phyloP scores from a whole-genome alignment of 2,797 vertebrate species.

The Epinephelus malabaricus region DNA sequence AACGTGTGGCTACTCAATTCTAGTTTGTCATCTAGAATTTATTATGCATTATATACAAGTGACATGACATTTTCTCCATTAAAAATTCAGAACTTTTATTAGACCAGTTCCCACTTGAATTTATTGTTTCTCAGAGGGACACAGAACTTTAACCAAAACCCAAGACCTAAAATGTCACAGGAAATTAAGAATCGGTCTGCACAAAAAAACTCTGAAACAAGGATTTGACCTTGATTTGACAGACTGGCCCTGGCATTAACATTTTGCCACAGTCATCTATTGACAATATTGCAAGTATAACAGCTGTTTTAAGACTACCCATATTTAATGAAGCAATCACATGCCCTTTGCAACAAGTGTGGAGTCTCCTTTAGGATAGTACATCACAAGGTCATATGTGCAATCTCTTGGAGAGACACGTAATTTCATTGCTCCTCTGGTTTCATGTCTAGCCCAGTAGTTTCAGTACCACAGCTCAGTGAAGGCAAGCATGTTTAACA shows the following conservation, averaged over 20 bases:
- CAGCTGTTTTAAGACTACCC: not conserved
- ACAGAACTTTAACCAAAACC: not conserved
- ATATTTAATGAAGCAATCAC: conserved; percentile 15
- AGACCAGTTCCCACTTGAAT: not conserved
- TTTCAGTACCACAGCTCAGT: not conserved
- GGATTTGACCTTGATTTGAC: not conserved
- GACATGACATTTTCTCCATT: not conserved
- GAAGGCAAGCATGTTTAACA: not conserved
- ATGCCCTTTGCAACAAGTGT: not conserved
- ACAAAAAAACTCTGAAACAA: not conserved
- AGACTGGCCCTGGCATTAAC: not conserved
- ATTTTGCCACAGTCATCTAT: not conserved
- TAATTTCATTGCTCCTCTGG: not conserved
- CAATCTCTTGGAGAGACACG: not conserved
- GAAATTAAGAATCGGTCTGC: conserved; percentile 8
- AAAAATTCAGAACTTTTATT: not conserved
- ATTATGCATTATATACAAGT: not conserved
- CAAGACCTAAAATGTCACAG: not conserved
- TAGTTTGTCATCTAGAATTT: not conserved
- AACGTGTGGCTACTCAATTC: not conserved
- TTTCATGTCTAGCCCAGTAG: conserved; percentile 1
- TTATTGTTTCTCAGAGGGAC: conserved; percentile 8
- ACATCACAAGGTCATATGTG: not conserved
- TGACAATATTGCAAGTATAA: not conserved
- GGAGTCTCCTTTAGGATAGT: not conserved